These are phyloP conservation scores for Pteropus rufus DNA, from an alignment of 2,797 vertebrate species.

Conservation along the genomic window DNA sequence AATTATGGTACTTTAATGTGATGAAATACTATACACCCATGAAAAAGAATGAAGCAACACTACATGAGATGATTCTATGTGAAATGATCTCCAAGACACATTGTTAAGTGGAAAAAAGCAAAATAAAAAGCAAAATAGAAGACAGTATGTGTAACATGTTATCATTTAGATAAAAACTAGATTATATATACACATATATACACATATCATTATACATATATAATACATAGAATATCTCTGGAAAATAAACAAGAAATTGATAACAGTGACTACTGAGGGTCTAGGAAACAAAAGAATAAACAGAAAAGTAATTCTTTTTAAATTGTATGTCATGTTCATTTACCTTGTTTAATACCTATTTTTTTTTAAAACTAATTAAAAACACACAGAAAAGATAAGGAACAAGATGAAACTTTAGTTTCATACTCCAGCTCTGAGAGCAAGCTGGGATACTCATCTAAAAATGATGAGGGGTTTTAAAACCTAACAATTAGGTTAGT, in stretches of 20 bases:
- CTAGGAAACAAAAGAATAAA: neutral
- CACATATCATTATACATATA: neutral
- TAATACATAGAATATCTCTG: neutral
- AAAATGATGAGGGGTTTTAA: neutral
- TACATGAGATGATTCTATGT: neutral
- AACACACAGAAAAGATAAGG: constrained; percentile 12
- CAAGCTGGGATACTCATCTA: neutral
- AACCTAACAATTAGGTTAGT: neutral
- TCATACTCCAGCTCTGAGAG: neutral
- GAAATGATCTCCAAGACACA: neutral
- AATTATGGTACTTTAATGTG: neutral
- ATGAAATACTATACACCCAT: neutral
- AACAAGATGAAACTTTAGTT: constrained; percentile 1
- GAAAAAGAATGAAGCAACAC: neutral
- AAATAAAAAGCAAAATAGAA: constrained; percentile 27
- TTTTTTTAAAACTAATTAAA: constrained; percentile 29
- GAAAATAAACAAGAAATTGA: neutral
- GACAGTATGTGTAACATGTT: neutral
- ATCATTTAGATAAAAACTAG: constrained; percentile 10
- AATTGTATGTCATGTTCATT: neutral
- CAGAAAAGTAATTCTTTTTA: neutral
- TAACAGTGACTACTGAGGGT: neutral
- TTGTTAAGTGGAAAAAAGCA: neutral
- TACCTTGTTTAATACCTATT: neutral
- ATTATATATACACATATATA: neutral